Evolutionary conservation across 2,888 invertebrate genomes (phyloP).

Genomic region (Xylota sylvarum): DNA sequence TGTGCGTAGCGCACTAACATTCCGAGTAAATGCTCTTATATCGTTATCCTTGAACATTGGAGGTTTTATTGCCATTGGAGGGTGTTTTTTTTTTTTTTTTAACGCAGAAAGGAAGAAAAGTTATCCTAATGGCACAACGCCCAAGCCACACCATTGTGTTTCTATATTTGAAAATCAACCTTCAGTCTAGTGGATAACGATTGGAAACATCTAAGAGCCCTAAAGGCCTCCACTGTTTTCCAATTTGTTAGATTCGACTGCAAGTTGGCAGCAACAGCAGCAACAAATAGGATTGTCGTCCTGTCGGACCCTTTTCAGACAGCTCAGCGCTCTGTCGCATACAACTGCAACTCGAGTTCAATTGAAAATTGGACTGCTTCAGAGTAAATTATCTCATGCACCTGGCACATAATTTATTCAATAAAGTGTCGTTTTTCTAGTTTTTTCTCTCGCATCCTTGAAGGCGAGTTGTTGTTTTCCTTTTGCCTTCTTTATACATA

Average conservation of each 20-base stretch:
- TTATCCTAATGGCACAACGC: too few relatives aligned
- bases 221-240: constrained; percentile 30
- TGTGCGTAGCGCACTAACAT: too few relatives aligned
- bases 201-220: background rate
- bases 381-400: constrained; percentile 56
- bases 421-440: constrained; percentile 63
- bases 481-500: background rate
- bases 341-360: constrained; percentile 27
- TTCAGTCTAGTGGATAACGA: too few relatives aligned
- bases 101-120: too few relatives aligned
- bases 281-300: constrained; percentile 5
- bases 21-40: too few relatives aligned
- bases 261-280: background rate
- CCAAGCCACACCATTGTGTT: too few relatives aligned
- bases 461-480: constrained; percentile 44
- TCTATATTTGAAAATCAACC: too few relatives aligned
- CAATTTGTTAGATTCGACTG: constrained; percentile 6
- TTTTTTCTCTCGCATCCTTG: constrained; percentile 36
- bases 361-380: constrained; percentile 61
- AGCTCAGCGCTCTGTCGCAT: too few relatives aligned
- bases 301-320: constrained; percentile 6
- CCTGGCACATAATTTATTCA: constrained; percentile 72
- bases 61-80: too few relatives aligned
- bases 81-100: background rate
- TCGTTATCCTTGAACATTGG: too few relatives aligned